Percentiles rank a stretch among this genome's conserved stretches.
Conservation (phyloP, 2,113 vertebrate genomes). For the Genyomyrus donnyi region DNA sequence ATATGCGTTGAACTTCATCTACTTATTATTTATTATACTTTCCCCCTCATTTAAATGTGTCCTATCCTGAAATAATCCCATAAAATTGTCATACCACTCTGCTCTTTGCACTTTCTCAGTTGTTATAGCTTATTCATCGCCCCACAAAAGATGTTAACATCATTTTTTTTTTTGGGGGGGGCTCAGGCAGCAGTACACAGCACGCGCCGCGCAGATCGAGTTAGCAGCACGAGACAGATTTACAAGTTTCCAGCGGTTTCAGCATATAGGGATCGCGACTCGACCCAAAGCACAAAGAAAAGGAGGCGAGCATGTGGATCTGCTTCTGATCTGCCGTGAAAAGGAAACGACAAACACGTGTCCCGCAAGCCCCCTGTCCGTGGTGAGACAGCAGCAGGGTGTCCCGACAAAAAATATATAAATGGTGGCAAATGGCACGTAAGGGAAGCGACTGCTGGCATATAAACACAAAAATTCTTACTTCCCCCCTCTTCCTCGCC, state of each 20-base stretch:
- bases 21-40: background rate
- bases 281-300: background rate
- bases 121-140: background rate
- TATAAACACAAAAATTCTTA: background rate
- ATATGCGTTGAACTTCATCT: background rate
- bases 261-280: background rate
- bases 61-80: background rate
- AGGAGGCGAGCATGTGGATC: background rate
- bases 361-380: background rate
- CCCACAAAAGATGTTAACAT: background rate
- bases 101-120: background rate
- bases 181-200: background rate
- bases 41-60: background rate
- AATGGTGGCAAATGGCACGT: background rate
- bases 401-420: background rate
- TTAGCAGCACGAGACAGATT: background rate
- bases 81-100: background rate
- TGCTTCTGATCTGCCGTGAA: background rate
- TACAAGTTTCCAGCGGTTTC: background rate
- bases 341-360: background rate
- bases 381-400: background rate
- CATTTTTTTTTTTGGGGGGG: background rate
- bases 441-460: background rate
- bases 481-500: background rate
- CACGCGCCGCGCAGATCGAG: background rate